Evolutionary conservation across 2,113 vertebrate species (phyloP).

Genomic region (Labeo rohita): DNA sequence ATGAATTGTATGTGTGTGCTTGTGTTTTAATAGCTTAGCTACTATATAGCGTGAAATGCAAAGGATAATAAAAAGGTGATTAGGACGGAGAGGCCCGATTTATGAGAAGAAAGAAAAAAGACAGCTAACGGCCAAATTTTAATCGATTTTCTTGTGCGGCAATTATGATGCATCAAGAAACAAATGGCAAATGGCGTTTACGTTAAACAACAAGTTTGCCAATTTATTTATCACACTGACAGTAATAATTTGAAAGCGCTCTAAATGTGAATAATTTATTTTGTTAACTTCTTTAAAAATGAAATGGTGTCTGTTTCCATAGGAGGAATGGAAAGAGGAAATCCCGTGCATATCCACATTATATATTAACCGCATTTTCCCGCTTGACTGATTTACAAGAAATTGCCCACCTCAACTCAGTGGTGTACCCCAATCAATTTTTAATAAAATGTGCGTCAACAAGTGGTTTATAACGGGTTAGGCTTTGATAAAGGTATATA

Average conservation of each 20-base stretch:
- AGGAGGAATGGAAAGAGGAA: neutral
- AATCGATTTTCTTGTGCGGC: neutral
- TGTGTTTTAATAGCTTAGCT: constrained; percentile 64
- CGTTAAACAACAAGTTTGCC: neutral
- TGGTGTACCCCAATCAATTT: neutral
- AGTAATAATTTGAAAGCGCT: neutral
- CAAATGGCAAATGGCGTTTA: neutral
- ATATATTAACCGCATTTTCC: neutral
- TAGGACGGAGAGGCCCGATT: neutral
- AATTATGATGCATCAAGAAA: neutral
- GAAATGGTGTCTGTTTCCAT: neutral
- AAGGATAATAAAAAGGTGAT: neutral
- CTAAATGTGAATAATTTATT: neutral
- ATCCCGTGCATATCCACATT: neutral
- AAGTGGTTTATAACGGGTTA: neutral
- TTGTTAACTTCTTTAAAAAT: neutral
- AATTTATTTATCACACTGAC: neutral
- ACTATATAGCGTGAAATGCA: neutral
- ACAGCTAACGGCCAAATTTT: neutral
- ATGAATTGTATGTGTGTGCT: constrained; percentile 62
- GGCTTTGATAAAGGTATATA: neutral
- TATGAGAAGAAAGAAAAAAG: neutral
- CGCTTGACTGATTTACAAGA: neutral
- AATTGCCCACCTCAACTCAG: neutral
- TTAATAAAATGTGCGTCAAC: neutral